phyloP scores from a whole-genome alignment of 1,140 invertebrate genomes.

The Drosophila mayri region DNA sequence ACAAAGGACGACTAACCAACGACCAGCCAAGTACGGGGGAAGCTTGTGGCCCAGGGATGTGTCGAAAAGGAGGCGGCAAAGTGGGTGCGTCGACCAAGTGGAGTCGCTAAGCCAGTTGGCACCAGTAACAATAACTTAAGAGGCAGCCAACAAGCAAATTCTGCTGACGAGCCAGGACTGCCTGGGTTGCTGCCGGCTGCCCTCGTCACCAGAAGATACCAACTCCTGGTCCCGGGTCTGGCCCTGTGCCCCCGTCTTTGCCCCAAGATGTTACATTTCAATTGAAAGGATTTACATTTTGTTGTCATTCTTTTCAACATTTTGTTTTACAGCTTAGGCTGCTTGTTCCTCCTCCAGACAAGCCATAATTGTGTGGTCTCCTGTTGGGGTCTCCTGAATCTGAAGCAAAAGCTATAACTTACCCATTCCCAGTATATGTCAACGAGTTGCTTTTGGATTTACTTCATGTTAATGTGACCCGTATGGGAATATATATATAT shows the following conservation, averaged over 20 bases:
- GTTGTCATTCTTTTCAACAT: constrained; percentile 77
- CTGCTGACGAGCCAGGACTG: constrained; percentile 70
- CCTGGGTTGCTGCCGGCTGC: background rate
- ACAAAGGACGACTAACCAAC: constrained; percentile 35
- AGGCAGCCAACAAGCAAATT: constrained; percentile 77
- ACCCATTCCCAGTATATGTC: background rate
- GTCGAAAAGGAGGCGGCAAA: background rate
- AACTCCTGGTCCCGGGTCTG: constrained; percentile 4
- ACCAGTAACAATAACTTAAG: constrained; percentile 81
- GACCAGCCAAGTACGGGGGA: constrained; percentile 17
- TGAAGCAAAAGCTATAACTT: background rate
- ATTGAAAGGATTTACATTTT: constrained; percentile 82
- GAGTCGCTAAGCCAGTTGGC: constrained; percentile 81
- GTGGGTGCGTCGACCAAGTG: constrained; percentile 36
- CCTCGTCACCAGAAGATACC: constrained; percentile 11
- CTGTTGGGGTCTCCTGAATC: background rate
- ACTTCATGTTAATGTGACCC: background rate
- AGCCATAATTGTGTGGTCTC: constrained; percentile 73
- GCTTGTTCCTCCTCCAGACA: constrained; percentile 48
- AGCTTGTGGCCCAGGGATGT: constrained; percentile 3
- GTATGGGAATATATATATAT: background rate
- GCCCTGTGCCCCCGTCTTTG: constrained; percentile 13
- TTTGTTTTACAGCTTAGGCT: constrained; percentile 74
- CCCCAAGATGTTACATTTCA: constrained; percentile 69
- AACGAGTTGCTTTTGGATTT: constrained; percentile 18